Conservation (phyloP, 2,797 vertebrate genomes). For the Micromesistius poutassou region DNA sequence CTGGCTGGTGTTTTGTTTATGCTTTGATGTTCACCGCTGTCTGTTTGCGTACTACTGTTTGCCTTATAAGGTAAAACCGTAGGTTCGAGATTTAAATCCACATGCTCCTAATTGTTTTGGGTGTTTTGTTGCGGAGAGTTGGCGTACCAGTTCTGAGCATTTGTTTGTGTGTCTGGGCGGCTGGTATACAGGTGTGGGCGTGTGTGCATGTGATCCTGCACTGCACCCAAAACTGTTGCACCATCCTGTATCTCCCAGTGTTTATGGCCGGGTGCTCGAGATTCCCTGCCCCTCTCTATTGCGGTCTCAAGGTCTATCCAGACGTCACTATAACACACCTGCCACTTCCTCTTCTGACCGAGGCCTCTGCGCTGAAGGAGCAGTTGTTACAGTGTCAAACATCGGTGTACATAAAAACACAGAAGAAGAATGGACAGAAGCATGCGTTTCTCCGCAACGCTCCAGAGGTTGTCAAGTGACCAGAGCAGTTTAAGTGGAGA, state of each 20-base stretch:
- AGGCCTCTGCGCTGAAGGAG: background rate
- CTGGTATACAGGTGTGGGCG: background rate
- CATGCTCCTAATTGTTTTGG: background rate
- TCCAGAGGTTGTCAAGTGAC: no score
- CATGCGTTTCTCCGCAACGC: no score
- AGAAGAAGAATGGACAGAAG: background rate
- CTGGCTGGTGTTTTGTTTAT: background rate
- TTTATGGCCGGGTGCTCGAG: background rate
- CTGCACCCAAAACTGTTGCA: conserved; percentile 6
- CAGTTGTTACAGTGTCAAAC: background rate
- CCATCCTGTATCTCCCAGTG: background rate
- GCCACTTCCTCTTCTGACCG: background rate
- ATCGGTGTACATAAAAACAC: background rate
- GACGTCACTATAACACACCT: background rate
- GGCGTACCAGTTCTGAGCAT: background rate
- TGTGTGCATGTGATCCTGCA: background rate
- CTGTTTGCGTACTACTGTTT: background rate
- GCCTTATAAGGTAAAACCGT: background rate
- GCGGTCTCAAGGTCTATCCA: background rate
- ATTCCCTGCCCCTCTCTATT: background rate
- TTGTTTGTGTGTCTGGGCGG: background rate
- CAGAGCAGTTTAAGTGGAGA: no score
- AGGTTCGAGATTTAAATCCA: background rate
- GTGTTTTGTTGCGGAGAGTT: background rate
- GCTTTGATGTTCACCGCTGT: background rate